Conservation (phyloP, 2,113 vertebrate genomes). For the Ailurus styani region DNA sequence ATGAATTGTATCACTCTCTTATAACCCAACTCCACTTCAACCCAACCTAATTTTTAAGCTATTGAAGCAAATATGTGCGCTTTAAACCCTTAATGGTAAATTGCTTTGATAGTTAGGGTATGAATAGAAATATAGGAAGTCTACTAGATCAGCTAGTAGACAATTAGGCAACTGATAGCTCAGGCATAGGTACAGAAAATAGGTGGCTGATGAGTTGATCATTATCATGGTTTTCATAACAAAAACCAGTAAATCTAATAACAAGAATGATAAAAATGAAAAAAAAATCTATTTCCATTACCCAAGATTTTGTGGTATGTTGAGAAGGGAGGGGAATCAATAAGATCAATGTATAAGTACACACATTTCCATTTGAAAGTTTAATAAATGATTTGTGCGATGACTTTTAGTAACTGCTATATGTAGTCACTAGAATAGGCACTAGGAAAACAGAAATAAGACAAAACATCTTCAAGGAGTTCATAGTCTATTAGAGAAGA, state of each 20-base stretch:
- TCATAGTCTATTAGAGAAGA: not conserved
- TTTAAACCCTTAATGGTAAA: conserved; percentile 1
- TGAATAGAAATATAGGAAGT: not conserved
- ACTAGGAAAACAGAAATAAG: not conserved
- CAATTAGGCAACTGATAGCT: not conserved
- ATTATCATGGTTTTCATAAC: not conserved
- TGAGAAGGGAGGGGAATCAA: not conserved
- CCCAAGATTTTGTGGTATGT: not conserved
- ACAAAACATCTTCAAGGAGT: not conserved
- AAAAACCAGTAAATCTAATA: not conserved
- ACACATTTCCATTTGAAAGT: not conserved
- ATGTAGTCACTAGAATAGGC: not conserved
- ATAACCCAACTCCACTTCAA: not conserved
- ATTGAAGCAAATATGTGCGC: not conserved
- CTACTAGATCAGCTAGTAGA: not conserved
- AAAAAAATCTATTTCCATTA: not conserved
- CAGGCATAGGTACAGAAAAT: not conserved
- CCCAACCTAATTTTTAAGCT: not conserved
- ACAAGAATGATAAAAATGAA: not conserved
- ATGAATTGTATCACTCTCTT: not conserved
- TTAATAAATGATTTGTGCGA: not conserved
- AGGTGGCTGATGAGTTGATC: not conserved
- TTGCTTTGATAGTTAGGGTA: not conserved
- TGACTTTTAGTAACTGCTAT: not conserved
- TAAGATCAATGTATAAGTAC: not conserved